Evolutionary conservation across 2,113 vertebrate genomes (phyloP).

Genomic region (Chamaea fasciata): DNA sequence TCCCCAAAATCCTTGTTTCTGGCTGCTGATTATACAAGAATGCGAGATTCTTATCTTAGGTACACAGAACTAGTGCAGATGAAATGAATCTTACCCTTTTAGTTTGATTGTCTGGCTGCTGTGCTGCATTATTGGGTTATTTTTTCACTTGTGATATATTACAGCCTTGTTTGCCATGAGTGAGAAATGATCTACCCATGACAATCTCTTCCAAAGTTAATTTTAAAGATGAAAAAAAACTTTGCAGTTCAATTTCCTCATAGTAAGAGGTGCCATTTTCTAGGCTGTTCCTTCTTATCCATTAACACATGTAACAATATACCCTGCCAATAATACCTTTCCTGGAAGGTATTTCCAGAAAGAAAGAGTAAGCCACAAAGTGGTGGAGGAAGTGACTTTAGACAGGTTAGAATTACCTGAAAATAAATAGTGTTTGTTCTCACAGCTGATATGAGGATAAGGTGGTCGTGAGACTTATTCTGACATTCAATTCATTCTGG

Average conservation of each 20-base stretch:
- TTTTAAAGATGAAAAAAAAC: background rate
- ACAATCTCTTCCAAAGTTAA: background rate
- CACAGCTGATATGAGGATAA: background rate
- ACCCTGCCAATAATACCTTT: background rate
- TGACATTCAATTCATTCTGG: background rate
- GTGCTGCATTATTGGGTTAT: background rate
- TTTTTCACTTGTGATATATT: background rate
- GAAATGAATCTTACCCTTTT: background rate
- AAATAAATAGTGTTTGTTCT: background rate
- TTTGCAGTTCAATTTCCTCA: background rate
- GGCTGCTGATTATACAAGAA: background rate
- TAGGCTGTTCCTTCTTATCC: background rate
- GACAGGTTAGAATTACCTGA: background rate
- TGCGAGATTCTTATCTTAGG: background rate
- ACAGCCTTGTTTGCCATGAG: background rate
- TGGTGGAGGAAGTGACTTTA: background rate
- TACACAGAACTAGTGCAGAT: background rate
- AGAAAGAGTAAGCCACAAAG: background rate
- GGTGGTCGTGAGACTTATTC: background rate
- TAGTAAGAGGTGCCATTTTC: background rate
- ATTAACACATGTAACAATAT: background rate
- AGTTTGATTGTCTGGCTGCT: background rate
- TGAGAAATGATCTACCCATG: background rate
- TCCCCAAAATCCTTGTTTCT: background rate
- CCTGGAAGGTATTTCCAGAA: background rate